phyloP scores from a whole-genome alignment of 92 coral and sea anemone species.

The Meandrina meandrites region DNA sequence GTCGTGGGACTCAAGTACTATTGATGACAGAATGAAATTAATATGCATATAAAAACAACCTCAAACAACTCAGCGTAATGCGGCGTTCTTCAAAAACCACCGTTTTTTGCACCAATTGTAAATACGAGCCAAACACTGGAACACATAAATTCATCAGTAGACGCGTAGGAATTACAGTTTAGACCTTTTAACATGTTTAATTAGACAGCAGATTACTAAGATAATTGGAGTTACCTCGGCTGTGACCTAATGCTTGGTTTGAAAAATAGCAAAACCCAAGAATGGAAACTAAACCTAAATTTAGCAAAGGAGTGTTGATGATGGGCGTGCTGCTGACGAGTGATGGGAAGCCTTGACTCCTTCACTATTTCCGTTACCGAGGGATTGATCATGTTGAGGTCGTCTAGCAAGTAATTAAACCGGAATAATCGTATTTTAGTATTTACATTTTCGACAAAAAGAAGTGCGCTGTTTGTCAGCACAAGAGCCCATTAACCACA shows the following conservation, averaged over 20 bases:
- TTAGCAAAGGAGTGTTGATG: slow-evolving; percentile 5
- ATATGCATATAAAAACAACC: background rate
- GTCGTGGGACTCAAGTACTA: background rate
- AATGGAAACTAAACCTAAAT: slow-evolving; percentile 17
- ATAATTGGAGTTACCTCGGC: slow-evolving; percentile 22
- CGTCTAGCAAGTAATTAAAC: background rate
- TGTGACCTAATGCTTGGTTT: background rate
- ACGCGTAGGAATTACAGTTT: background rate
- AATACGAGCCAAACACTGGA: background rate
- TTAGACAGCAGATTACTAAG: background rate
- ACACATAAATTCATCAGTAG: background rate
- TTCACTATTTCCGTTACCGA: slow-evolving; percentile 14
- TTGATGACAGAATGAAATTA: background rate
- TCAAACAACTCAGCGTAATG: background rate
- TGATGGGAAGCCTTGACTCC: slow-evolving; percentile 2
- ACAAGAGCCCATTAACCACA: background rate
- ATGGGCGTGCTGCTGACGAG: background rate
- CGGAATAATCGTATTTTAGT: background rate
- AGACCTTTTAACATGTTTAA: background rate
- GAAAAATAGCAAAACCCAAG: background rate
- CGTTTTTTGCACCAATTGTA: background rate
- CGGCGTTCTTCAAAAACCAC: background rate
- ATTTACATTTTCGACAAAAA: background rate
- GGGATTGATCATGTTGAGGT: background rate
- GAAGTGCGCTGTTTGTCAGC: background rate